These are phyloP conservation scores for Zaprionus ghesquierei DNA, from an alignment of 1,140 invertebrate genomes.

Conservation along the genomic window DNA sequence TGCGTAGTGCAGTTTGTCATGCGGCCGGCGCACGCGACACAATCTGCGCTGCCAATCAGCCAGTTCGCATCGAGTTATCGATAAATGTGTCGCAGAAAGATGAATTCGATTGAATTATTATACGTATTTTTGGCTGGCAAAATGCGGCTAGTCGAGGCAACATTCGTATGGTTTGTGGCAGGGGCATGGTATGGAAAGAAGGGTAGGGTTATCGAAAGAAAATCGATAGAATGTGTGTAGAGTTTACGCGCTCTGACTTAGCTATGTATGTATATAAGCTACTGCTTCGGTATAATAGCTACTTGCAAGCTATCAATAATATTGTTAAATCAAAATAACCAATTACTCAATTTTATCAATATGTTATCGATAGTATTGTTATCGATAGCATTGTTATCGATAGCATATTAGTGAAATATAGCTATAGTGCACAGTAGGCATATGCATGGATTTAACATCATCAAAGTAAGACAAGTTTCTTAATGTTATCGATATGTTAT, in stretches of 20 bases:
- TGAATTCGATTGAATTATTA: constrained; percentile 31
- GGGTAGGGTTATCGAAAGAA: background rate
- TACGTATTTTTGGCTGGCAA: background rate
- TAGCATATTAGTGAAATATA: background rate
- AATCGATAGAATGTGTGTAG: background rate
- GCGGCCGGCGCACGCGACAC: constrained; percentile 8
- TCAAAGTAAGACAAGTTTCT: too few species aligned
- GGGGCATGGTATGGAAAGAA: background rate
- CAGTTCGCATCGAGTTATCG: constrained; percentile 50
- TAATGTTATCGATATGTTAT: background rate
- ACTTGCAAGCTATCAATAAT: too few species aligned
- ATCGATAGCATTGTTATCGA: background rate
- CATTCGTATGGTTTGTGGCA: background rate
- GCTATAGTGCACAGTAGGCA: background rate
- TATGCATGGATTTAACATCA: too few species aligned
- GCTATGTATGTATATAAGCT: too few species aligned
- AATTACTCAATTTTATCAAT: too few species aligned
- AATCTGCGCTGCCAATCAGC: constrained; percentile 22
- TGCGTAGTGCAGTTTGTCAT: constrained; percentile 64
- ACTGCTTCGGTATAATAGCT: too few species aligned
- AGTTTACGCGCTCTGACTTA: too few species aligned
- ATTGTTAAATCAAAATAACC: too few species aligned
- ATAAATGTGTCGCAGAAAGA: constrained; percentile 39
- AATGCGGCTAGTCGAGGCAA: background rate
- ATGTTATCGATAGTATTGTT: background rate